Conservation (phyloP, 2,113 vertebrate genomes). For the Gasterosteus aculeatus region DNA sequence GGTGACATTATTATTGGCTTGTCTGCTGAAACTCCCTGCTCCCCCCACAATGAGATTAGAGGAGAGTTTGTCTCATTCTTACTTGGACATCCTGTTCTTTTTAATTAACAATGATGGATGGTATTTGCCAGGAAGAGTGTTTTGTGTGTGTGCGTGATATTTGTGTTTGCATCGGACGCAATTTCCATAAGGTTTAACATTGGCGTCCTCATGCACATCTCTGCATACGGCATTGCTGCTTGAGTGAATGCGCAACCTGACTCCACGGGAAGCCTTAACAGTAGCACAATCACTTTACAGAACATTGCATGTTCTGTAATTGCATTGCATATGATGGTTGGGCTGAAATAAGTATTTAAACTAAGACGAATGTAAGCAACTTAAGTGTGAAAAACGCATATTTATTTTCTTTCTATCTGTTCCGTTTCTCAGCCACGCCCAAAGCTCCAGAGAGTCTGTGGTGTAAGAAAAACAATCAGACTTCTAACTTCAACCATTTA, state of each 20-base stretch:
- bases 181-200: neutral
- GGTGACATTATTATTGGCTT: slow-evolving; percentile 32
- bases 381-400: too few relatives aligned
- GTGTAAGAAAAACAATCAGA: neutral
- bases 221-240: neutral
- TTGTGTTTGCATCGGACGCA: neutral
- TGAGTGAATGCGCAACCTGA: neutral
- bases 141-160: neutral
- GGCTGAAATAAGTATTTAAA: neutral
- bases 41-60: slow-evolving; percentile 50
- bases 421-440: neutral
- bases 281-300: neutral
- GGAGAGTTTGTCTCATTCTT: slow-evolving; percentile 44
- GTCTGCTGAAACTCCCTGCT: slow-evolving; percentile 39
- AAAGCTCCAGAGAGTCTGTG: neutral
- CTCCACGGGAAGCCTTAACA: neutral
- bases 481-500: too few relatives aligned
- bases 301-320: too few relatives aligned
- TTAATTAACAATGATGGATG: slow-evolving; percentile 53
- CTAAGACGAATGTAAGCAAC: neutral
- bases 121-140: slow-evolving; percentile 24
- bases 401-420: neutral
- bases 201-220: neutral
- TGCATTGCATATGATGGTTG: neutral
- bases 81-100: slow-evolving; percentile 53